Evolutionary conservation across 2,113 vertebrate genomes (phyloP).

Genomic region (Aplodontia rufa): DNA sequence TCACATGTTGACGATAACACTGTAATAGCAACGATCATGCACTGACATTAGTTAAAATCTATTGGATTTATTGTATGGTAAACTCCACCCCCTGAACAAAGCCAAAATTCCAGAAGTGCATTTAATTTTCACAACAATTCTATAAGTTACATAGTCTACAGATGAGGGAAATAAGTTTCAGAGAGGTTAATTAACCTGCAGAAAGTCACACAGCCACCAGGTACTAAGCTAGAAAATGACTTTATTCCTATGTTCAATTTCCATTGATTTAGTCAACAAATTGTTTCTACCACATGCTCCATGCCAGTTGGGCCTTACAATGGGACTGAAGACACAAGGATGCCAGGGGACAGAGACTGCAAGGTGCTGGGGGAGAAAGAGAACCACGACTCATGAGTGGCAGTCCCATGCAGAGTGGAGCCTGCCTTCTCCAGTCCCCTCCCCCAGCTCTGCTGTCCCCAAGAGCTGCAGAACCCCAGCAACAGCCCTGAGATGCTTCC

Average conservation of each 20-base stretch:
- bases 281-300: neutral
- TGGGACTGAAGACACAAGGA: neutral
- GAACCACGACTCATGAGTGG: neutral
- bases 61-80: neutral
- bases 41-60: neutral
- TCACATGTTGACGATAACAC: neutral
- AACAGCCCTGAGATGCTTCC: conserved; percentile 61
- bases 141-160: neutral
- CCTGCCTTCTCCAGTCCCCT: neutral
- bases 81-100: neutral
- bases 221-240: neutral
- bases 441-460: neutral
- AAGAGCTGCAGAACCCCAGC: neutral
- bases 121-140: neutral
- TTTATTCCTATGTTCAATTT: neutral
- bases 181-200: neutral
- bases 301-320: neutral
- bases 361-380: neutral
- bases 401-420: neutral
- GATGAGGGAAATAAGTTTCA: neutral
- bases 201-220: neutral
- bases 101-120: neutral
- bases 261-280: neutral
- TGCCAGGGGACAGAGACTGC: neutral
- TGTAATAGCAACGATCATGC: neutral